Base-by-base conservation (phyloP, 1,140 invertebrate species). In the Drosophila bifasciata region DNA sequence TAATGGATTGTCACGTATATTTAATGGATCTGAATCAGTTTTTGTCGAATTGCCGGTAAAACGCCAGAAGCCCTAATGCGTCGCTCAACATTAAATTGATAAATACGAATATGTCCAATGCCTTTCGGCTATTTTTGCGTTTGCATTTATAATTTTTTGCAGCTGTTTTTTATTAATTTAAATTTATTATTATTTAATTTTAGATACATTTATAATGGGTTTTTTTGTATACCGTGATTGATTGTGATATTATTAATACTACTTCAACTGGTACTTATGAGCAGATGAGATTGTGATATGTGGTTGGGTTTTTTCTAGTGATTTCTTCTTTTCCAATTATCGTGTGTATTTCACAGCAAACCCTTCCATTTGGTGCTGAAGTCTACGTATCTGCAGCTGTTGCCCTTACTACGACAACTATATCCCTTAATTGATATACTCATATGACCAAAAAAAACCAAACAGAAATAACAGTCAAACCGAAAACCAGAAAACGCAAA, bases 1-100 rank as follows among this genome's bases (percentile, higher is more conserved):
- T 68, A 68, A 69, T 68, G 63, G 63, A 69, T 69, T 69, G 62
- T 56, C 66, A 56, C 66, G 51, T 63, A 69, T 69, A 68, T 68
- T 69, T 69, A 49, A 69, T 69, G 66, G 41, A 8, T 21, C 43
- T 56, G 62, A 53, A 68, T 68, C 46, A 62, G 63, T 69, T 69
- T 67, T 68, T 46, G 66, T 41, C 17, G 62, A 68, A 67, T 23
- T 56, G 49, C 43, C 66, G 32, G 32, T 69, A 68, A 56, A 55
- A 68, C 66, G 50, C 63, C 62, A 68, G 53, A 68, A 55, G 49
- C 49, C 5, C 62, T 56, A 69, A 69, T 69, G 63, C n/a, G 66
- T 32, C 50, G 23, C 68, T 68, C 63, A 69, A 69, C 66, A 68
- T 69, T 68, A 23, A 69, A 48, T 28, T 46, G 41, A 40, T 39